Evolutionary conservation across 2,888 invertebrate genomes (phyloP), one percentile per base, ranked within the genome.

Genomic region (Mythimna loreyi): DNA sequence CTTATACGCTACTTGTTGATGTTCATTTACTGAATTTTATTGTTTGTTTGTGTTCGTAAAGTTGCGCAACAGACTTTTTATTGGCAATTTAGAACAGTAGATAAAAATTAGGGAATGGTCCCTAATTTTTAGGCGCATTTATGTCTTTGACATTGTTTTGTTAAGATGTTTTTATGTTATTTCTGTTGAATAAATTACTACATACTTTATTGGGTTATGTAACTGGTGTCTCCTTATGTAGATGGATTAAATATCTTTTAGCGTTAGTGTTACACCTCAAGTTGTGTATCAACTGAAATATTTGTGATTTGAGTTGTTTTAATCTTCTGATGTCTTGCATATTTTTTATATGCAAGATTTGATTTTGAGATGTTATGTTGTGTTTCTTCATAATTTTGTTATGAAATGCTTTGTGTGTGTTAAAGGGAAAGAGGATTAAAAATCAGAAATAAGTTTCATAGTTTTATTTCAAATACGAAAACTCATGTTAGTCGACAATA

Each of bases 391-490:
- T 16, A 19, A 40, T 40, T 30, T 11, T 43, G 9, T n/a, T n/a
- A n/a, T n/a, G n/a, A n/a, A 19, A 40, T 13, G 25, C 13, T 23
- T 9, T 28, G 3, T 43, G 23, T 49, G 43, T 49, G 43, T 21
- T 62, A 53, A 56, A 63, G 25, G 69, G 33, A 58, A 13, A n/a
- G 6, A 19, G 19, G 19, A 79, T 62, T 52, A 55, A 78, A 72
- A 81, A 67, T 63, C 67, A 68, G 57, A 25, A 1, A 81, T 78
- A 81, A 78, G 82, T 83, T 52, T 81, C 82, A 78, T 82, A 78
- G 75, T 81, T 92, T 93, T 93, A 90, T 90, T 73, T 75, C 92
- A 77, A 83, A 88, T 92, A 90, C 86, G 88, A 93, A 93, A 94
- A 86, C 85, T 76, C 85, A 86, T 89, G 82, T 88, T 90, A 90